phyloP scores from a whole-genome alignment of 1,140 invertebrate species.

The Penaeus chinensis region DNA sequence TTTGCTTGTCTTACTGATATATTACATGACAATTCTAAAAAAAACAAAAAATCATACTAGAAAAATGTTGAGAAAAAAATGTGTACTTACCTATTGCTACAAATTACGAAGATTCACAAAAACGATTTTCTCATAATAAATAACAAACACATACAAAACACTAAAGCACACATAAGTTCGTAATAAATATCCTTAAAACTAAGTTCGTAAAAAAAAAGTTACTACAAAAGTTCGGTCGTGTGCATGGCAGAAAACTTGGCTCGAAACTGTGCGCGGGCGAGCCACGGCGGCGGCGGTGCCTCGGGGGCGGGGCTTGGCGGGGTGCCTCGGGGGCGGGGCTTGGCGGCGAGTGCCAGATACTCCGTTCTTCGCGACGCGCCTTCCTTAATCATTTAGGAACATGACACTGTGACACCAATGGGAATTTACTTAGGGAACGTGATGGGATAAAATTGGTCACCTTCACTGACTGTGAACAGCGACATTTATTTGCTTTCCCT shows the following conservation, averaged over 20 bases:
- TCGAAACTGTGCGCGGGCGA: constrained; percentile 44
- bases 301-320: background rate
- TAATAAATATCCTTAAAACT: constrained; percentile 59
- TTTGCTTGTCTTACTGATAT: no score
- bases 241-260: constrained; percentile 59
- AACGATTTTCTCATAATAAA: constrained; percentile 36
- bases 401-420: background rate
- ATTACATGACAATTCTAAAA: no score
- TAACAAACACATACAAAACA: constrained; percentile 26
- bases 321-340: background rate
- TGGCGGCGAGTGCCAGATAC: constrained; percentile 9
- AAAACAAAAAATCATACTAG: no score
- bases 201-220: constrained; percentile 51
- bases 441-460: background rate
- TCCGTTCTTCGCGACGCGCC: constrained; percentile 4
- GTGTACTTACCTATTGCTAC: constrained; percentile 47
- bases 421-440: constrained; percentile 4
- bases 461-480: no score
- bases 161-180: constrained; percentile 25
- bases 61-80: background rate
- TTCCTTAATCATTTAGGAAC: background rate
- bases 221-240: constrained; percentile 49
- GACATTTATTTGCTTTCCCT: no score
- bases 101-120: constrained; percentile 27
- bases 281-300: background rate